Conservation (phyloP, 2,113 vertebrate species). For the Gracilinanus agilis region DNA sequence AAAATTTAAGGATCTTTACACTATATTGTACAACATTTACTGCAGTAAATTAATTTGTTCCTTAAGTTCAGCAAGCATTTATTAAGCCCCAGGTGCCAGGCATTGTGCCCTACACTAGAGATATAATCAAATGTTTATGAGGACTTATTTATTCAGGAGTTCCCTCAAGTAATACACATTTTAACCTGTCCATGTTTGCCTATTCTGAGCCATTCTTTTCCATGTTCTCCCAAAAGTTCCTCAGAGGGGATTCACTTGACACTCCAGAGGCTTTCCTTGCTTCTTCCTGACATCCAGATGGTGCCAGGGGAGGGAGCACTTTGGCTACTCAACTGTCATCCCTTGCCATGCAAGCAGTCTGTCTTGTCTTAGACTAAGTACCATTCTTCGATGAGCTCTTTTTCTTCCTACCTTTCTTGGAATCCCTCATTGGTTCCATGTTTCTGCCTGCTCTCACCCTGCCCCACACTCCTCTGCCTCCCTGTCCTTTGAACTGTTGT, state of each 20-base stretch:
- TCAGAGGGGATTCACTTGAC: background rate
- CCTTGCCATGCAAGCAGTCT: background rate
- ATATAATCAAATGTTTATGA: no score
- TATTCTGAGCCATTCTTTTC: background rate
- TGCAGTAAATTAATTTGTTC: background rate
- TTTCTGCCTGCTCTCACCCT: background rate
- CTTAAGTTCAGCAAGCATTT: background rate
- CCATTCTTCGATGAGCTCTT: background rate
- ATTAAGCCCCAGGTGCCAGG: background rate
- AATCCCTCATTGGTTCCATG: background rate
- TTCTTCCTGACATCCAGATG: background rate
- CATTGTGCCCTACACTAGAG: background rate
- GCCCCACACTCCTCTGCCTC: background rate
- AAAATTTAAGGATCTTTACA: background rate
- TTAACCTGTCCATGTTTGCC: background rate
- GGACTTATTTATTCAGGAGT: background rate
- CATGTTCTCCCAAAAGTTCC: background rate
- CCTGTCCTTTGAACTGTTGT: background rate
- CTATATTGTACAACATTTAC: background rate
- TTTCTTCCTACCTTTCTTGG: background rate
- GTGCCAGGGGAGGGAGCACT: background rate
- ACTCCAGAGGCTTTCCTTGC: background rate
- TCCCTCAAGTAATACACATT: background rate
- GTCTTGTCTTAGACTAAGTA: background rate
- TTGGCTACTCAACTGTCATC: background rate